These are phyloP conservation scores for Sminthurinus aureus DNA, from an alignment of 2,888 invertebrate genomes.

Conservation along the genomic window DNA sequence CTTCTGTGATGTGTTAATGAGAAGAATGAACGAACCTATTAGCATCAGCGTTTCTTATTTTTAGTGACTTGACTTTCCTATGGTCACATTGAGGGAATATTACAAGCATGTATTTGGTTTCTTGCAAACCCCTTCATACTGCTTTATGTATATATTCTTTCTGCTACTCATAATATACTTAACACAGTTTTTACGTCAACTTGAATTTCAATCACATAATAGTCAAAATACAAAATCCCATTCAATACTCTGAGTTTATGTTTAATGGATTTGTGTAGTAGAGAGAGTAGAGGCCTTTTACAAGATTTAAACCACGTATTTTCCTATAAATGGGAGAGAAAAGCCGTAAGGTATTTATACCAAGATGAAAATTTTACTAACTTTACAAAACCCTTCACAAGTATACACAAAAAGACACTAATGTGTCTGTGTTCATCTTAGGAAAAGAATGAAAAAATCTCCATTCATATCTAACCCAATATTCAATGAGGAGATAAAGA, in stretches of 20 bases:
- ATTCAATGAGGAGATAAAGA: too few species aligned
- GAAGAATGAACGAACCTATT: slow-evolving; percentile 53
- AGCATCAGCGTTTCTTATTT: slow-evolving; percentile 49
- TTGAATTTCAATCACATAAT: too few species aligned
- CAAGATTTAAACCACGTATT: too few species aligned
- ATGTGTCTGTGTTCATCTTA: not conserved
- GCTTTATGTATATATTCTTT: not conserved
- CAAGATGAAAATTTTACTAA: slow-evolving; percentile 27
- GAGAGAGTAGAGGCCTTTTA: too few species aligned
- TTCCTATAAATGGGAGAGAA: slow-evolving; percentile 8
- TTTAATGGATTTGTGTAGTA: not conserved
- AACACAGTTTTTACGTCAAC: too few species aligned
- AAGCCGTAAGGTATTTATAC: slow-evolving; percentile 32
- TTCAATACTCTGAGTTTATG: not conserved
- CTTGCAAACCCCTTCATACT: slow-evolving; percentile 18
- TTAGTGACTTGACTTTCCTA: slow-evolving; percentile 38
- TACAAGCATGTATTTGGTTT: slow-evolving; percentile 27
- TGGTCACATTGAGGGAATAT: slow-evolving; percentile 39
- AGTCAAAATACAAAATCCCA: too few species aligned
- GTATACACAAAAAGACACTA: slow-evolving; percentile 16
- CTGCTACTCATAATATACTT: not conserved
- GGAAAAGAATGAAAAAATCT: too few species aligned
- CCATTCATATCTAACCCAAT: too few species aligned
- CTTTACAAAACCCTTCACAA: slow-evolving; percentile 36
- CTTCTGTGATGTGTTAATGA: slow-evolving; percentile 54